Conservation (phyloP, 2,888 invertebrate genomes). For the Zaprionus bogoriensis region DNA sequence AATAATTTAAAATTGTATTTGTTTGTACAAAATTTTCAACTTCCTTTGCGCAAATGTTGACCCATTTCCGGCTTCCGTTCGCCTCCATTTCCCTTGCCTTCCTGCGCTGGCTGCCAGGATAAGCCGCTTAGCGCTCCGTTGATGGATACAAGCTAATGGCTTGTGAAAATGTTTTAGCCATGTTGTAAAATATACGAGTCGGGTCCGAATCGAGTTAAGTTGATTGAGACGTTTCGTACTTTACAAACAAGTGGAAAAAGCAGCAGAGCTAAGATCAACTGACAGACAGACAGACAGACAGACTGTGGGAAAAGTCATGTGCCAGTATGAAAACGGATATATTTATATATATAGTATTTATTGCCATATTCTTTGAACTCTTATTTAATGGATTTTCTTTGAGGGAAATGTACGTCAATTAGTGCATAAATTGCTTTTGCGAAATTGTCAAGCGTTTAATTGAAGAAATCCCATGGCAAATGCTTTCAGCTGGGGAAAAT, state of each 20-base stretch:
- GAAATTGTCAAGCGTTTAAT: not conserved
- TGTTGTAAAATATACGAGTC: conserved; percentile 28
- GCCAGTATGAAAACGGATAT: not conserved
- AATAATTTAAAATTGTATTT: conserved; percentile 5
- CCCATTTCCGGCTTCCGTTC: conserved; percentile 16
- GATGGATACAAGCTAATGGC: conserved; percentile 68
- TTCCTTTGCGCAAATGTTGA: conserved; percentile 23
- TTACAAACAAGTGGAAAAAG: not conserved
- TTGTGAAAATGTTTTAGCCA: conserved; percentile 57
- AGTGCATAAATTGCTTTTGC: too few relatives aligned
- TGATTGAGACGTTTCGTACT: conserved; percentile 54
- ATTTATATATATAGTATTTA: not conserved
- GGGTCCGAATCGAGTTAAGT: conserved; percentile 36
- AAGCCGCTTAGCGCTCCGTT: conserved; percentile 60
- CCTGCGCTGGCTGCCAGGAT: conserved; percentile 41
- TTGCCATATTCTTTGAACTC: not conserved
- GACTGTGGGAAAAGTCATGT: conserved; percentile 3
- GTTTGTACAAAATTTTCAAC: conserved; percentile 8
- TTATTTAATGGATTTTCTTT: not conserved
- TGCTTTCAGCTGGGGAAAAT: fast-evolving
- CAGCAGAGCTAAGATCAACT: not conserved
- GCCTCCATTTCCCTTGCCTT: conserved; percentile 8
- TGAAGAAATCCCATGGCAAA: not conserved
- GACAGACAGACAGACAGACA: conserved; percentile 5
- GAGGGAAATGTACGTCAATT: not conserved